Conservation (phyloP, 1,140 invertebrate genomes). For the Teleopsis dalmanni region DNA sequence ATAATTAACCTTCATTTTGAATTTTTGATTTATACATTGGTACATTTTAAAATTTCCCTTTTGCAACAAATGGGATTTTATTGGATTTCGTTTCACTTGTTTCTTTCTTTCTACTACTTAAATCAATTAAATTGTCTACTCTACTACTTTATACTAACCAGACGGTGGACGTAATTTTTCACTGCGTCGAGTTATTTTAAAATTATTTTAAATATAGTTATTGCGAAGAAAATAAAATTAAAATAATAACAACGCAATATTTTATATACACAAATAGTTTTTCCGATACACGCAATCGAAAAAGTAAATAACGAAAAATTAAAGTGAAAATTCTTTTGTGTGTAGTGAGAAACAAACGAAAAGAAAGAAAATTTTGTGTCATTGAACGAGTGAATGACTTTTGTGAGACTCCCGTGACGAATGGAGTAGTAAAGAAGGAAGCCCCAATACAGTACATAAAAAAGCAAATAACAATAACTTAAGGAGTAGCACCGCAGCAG, state of each 20-base stretch:
- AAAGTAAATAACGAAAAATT: not conserved
- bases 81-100: not conserved
- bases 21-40: too few species aligned
- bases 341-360: constrained; percentile 3
- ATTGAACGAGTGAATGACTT: constrained; percentile 10
- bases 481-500: constrained; percentile 3
- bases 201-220: not conserved
- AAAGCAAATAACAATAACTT: too few species aligned
- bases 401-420: too few species aligned
- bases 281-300: too few species aligned
- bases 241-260: too few species aligned
- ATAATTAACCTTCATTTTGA: too few species aligned
- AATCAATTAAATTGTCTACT: constrained; percentile 8
- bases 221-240: too few species aligned
- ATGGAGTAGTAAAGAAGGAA: too few species aligned
- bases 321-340: constrained; percentile 8
- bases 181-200: constrained; percentile 8
- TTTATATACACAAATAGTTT: too few species aligned
- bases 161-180: constrained; percentile 17
- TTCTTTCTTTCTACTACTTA: not conserved
- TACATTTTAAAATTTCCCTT: too few species aligned
- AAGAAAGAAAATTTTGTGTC: constrained; percentile 8
- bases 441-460: too few species aligned
- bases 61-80: too few species aligned
- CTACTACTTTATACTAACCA: constrained; percentile 12